phyloP scores from a whole-genome alignment of 2,888 invertebrate genomes.

The Julus scandinavius region DNA sequence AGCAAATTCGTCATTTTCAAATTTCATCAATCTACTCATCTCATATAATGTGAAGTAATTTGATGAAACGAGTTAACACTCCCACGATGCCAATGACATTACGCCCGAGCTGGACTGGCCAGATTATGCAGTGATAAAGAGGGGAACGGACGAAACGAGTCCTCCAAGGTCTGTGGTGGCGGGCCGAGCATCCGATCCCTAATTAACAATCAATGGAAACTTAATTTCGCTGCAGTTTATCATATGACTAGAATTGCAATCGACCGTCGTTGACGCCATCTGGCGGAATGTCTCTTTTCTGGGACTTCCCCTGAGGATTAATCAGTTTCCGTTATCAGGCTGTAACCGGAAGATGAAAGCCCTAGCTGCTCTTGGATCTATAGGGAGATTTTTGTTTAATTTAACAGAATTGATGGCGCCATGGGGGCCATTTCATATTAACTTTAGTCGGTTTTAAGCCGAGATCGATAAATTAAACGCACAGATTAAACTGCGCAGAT shows the following conservation, averaged over 20 bases:
- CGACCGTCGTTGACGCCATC: neutral
- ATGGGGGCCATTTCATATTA: slow-evolving; percentile 21
- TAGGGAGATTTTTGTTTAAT: slow-evolving; percentile 21
- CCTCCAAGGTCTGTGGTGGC: neutral
- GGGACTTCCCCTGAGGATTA: neutral
- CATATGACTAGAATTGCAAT: neutral
- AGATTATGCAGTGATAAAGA: neutral
- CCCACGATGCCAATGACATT: neutral
- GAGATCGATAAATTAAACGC: neutral
- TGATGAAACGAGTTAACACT: neutral
- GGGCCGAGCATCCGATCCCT: neutral
- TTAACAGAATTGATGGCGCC: slow-evolving; percentile 33
- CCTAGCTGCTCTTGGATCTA: neutral
- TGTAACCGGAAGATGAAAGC: slow-evolving; percentile 1
- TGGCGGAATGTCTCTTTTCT: neutral
- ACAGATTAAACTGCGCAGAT: neutral
- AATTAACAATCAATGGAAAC: slow-evolving; percentile 15
- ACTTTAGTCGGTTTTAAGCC: neutral
- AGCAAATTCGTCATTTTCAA: no score
- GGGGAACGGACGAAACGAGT: neutral
- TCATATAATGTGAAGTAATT: neutral
- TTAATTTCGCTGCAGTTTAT: slow-evolving; percentile 6
- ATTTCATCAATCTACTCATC: no score
- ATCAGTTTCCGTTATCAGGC: slow-evolving; percentile 27
- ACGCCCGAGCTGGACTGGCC: neutral